phyloP scores from a whole-genome alignment of 2,797 vertebrate species.

The Acanthurus leucopareius region DNA sequence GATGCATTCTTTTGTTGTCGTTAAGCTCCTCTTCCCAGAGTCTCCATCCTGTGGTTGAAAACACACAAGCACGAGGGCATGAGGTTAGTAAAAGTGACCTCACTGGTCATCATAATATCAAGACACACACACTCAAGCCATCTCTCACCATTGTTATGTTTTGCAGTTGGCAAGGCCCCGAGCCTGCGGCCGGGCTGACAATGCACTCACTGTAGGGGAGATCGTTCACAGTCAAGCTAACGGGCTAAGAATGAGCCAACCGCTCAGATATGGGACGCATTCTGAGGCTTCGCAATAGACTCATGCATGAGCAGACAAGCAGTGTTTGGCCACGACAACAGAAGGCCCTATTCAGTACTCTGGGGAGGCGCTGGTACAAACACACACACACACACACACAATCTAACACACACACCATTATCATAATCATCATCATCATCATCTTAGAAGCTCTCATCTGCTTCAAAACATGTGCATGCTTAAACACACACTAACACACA shows the following conservation, averaged over 20 bases:
- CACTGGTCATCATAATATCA: constrained; percentile 62
- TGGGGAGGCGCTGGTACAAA: constrained; percentile 63
- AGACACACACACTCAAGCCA: constrained; percentile 56
- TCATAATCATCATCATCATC: constrained; percentile 82
- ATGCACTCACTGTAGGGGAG: constrained; percentile 72
- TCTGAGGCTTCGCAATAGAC: constrained; percentile 73
- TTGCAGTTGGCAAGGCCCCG: constrained; percentile 59
- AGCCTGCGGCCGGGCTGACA: constrained; percentile 64
- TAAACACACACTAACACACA: constrained; percentile 11
- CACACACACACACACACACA: constrained; percentile 36
- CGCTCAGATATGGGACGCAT: constrained; percentile 76
- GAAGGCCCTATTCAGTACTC: constrained; percentile 79
- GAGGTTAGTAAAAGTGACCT: constrained; percentile 58
- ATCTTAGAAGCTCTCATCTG: constrained; percentile 74
- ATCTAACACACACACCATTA: constrained; percentile 63
- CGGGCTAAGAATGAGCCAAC: constrained; percentile 76
- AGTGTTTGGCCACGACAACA: constrained; percentile 81
- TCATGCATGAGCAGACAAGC: constrained; percentile 83
- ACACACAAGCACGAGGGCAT: constrained; percentile 51
- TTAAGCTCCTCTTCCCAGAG: constrained; percentile 51
- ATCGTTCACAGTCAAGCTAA: constrained; percentile 75
- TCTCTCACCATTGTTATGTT: constrained; percentile 67
- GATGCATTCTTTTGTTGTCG: constrained; percentile 41
- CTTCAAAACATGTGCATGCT: constrained; percentile 65
- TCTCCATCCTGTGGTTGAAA: constrained; percentile 72